Evolutionary conservation across 2,888 invertebrate species (phyloP), one percentile per base, ranked within the genome.

Genomic region (Phyllotreta cruciferae): DNA sequence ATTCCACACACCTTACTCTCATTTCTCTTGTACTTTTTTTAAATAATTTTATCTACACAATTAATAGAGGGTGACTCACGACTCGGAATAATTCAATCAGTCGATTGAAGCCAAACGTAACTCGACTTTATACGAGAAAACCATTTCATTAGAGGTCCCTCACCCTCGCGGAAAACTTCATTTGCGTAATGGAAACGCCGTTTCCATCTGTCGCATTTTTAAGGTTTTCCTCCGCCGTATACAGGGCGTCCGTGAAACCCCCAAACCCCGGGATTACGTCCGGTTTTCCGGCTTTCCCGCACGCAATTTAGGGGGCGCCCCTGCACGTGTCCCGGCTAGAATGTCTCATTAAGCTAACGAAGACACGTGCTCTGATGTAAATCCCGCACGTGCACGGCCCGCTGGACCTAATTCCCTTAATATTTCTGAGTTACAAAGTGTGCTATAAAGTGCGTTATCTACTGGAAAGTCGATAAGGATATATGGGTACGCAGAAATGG

Each of bases 271-370:
- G 24, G 24, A 24, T 3, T 24, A 1, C 24, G 2, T 24, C 24
- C 2, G 24, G 52, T 50, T 64, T 61, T 54, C 64, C 56, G 53
- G 42, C 54, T 53, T 57, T 64, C 61, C 61, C 45, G 49, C 58
- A 54, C 58, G 62, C 66, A 66, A 66, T 72, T 70, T 66, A 70
- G 73, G 74, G 71, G 72, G 64, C 62, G 62, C 64, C 1, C 24
- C 1, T 24, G 73, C 77, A 77, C 77, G 77, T 77, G 77, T 70
- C 72, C 71, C 60, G 64, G 70, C 73, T 71, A 75, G 74, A 71
- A 74, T 73, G 76, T 75, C 77, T 78, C 78, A 78, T 78, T 78
- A 78, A 76, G 71, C 75, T 77, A 77, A 78, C 78, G 78, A 78
- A 77, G 77, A 72, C 78, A 77, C 78, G 78, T 78, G 78, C 73